Evolutionary conservation across 2,113 vertebrate species (phyloP).

Genomic region (Phylloscopus trochiloides): DNA sequence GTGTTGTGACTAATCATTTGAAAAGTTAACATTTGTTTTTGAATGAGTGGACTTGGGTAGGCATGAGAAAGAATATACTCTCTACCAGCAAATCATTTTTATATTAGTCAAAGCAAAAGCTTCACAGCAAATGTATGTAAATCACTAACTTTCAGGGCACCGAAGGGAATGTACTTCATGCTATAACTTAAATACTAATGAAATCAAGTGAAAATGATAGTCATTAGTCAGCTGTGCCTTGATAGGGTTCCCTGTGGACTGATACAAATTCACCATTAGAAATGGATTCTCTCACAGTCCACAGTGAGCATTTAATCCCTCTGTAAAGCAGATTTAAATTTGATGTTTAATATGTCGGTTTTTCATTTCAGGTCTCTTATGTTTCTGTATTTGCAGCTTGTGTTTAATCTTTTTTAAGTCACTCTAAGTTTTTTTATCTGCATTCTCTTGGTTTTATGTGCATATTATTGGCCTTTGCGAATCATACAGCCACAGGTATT

Average conservation of each 20-base stretch:
- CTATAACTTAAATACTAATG: constrained; percentile 76
- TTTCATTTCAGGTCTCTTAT: constrained; percentile 20
- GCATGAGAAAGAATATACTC: constrained; percentile 1
- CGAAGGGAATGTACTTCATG: constrained; percentile 50
- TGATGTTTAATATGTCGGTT: constrained; percentile 42
- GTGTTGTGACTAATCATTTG: constrained; percentile 11
- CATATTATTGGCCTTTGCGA: neutral
- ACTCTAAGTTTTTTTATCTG: constrained; percentile 11
- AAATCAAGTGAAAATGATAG: constrained; percentile 76
- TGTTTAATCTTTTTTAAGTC: constrained; percentile 60
- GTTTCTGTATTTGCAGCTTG: neutral
- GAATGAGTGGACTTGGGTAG: constrained; percentile 32
- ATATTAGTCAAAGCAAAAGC: constrained; percentile 55
- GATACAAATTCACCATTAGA: constrained; percentile 67
- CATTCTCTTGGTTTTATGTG: neutral
- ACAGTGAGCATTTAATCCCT: constrained; percentile 56
- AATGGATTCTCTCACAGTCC: constrained; percentile 52
- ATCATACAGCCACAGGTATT: constrained; percentile 13
- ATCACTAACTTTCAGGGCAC: constrained; percentile 62
- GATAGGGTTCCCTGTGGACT: constrained; percentile 58
- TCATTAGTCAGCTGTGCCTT: constrained; percentile 70
- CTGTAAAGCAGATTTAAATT: constrained; percentile 68
- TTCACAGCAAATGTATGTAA: constrained; percentile 58
- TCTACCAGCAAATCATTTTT: constrained; percentile 62
- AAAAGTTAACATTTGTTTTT: constrained; percentile 67